Evolutionary conservation across 2,113 vertebrate species (phyloP), one percentile per base, ranked within the genome.

Genomic region (Ochotona curzoniae): DNA sequence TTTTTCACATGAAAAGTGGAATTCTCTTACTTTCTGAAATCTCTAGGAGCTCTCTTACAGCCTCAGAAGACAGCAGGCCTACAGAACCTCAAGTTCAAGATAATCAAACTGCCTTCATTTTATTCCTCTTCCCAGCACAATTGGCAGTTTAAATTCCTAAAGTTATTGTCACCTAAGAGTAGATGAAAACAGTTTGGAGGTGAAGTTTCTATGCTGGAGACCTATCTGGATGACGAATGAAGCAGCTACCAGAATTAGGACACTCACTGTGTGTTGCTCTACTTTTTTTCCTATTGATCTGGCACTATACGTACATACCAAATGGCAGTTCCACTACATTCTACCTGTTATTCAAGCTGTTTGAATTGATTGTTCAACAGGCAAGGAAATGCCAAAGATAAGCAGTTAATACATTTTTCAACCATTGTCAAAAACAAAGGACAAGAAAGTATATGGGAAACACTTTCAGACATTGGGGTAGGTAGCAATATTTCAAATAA

Each of bases 11-110:
- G 38, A 91, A 85, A 93, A 51, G 15, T 11, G 80, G 35, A 90
- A 54, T 81, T 78, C 23, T 79, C 83, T 66, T 75, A 49, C 28
- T 78, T 44, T 93, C 83, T 91, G 75, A 71, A 85, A 81, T 81
- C 64, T 32, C 57, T 91, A 13, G 38, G 60, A 64, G 47, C 23
- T 83, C 78, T 87, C 76, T 89, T 81, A 83, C 67, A 23, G 86
- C 23, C 28, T 74, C 54, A 64, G 51, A 89, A 80, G 23, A 47
- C 80, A 90, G 74, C 70, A 89, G n/a, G 83, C 12, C 26, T 18
- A 87, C 5, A 64, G n/a, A 83, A 51, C n/a, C 12, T 8, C 17
- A 83, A 87, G 74, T 91, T 90, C 25, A 78, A 18, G 30, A 90
- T 8, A 82, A 92, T 70, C 90, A 74, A 57, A 61, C 12, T 23